A percentile compares a stretch with the other conserved stretches of the same genome.
Evolutionary conservation across 2,797 vertebrate genomes (phyloP).

Genomic region (Erithacus rubecula): DNA sequence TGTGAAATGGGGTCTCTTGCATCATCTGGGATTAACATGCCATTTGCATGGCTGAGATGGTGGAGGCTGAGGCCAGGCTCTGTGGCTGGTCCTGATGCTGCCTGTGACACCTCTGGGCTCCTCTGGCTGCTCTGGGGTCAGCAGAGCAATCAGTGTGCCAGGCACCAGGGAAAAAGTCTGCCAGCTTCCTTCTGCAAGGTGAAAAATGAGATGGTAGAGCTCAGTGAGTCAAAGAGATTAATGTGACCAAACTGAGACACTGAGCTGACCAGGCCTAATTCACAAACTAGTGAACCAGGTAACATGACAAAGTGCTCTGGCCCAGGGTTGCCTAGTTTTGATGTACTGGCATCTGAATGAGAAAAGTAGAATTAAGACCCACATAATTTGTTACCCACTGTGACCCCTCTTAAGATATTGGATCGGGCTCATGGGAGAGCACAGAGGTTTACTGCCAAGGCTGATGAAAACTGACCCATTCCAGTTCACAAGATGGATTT

Average conservation of each 20-base stretch:
- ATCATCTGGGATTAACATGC: background rate
- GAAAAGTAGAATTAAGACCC: slow-evolving; percentile 21
- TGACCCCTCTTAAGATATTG: background rate
- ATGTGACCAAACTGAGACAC: background rate
- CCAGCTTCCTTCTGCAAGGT: slow-evolving; percentile 9
- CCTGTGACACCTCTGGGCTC: background rate
- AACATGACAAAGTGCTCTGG: background rate
- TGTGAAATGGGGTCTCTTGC: background rate
- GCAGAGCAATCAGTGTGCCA: background rate
- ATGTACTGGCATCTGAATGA: background rate
- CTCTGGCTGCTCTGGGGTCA: background rate
- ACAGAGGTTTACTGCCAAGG: background rate
- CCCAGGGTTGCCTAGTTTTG: slow-evolving; percentile 2
- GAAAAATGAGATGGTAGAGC: slow-evolving; percentile 17
- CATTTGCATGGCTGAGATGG: background rate
- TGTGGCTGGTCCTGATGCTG: background rate
- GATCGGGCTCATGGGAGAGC: background rate
- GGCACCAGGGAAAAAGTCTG: background rate
- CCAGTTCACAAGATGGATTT: slow-evolving; percentile 16
- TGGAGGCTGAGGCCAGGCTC: background rate
- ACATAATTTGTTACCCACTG: slow-evolving; percentile 6
- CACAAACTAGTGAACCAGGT: background rate
- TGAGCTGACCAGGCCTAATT: slow-evolving; percentile 16
- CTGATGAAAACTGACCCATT: slow-evolving; percentile 28
- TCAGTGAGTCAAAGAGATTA: slow-evolving; percentile 31